Base-by-base conservation (phyloP, 2,888 invertebrate species). In the Heliconius charithonia region DNA sequence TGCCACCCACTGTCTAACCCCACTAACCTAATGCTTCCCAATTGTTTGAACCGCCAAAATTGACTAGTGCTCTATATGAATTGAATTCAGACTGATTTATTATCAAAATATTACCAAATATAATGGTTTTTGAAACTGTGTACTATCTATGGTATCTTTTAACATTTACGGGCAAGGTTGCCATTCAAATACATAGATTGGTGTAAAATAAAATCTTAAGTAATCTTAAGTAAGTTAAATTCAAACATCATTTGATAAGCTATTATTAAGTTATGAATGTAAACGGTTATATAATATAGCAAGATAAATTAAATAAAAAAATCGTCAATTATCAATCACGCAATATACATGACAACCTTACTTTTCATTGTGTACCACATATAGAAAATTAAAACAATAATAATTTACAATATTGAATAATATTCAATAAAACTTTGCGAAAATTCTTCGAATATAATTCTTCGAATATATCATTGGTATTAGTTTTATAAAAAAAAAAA, bases 1-100 rank as follows among this genome's bases (percentile, higher is more conserved):
- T 89, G 92, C 90, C 88, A 90, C 91, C 89, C 87, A 89, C 88
- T 89, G 86, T 86, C 89, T 90, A 90, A 86, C 88, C 84, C 90
- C 86, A 83, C 85, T 86, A 88, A 78, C 84, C 86, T 87, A 89
- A 84, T 84, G 81, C 84, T 82, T 83, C 89, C 91, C 84, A 90
- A 82, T 91, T 69, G 37, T 74, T 74, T 89, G 90, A 88, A 92
- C 92, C 86, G 88, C 90, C 87, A 89, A 91, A 91, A 89, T 82
- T 81, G 88, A 86, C 89, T 88, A 86, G 85, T 85, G 78, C 82
- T 85, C 82, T 77, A 73, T 22, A 63, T 79, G 80, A 86, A 86
- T 87, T 90, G 88, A 90, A 85, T 87, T 90, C 88, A 86, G 86
- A 90, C 83, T 67, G 19, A 27, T 32, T 72, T 71, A 22, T 29